phyloP scores from a whole-genome alignment of 2,888 invertebrate species.

The Anoncus sp. region DNA sequence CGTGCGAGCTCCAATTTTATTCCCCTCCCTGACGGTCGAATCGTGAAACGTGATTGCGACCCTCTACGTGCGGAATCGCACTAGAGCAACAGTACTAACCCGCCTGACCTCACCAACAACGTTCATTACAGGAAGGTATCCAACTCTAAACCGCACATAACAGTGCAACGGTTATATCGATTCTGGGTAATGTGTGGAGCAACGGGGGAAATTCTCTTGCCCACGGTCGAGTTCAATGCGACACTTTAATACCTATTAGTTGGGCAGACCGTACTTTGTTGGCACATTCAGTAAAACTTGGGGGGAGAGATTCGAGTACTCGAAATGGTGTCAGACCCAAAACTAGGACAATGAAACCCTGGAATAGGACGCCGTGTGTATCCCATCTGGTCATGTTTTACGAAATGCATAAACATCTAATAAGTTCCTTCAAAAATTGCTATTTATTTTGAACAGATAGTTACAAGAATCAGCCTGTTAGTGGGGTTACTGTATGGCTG shows the following conservation, averaged over 20 bases:
- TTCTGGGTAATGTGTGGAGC: constrained; percentile 4
- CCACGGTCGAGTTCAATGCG: constrained; percentile 64
- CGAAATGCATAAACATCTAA: not conserved
- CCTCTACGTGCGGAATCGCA: constrained; percentile 41
- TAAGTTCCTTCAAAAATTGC: not conserved
- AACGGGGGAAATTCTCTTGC: constrained; percentile 24
- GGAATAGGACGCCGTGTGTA: not conserved
- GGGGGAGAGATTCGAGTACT: not conserved
- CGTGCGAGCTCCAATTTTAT: constrained; percentile 6
- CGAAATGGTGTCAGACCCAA: not conserved
- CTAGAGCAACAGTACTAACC: constrained; percentile 11
- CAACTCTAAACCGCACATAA: constrained; percentile 37
- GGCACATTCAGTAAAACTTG: constrained; percentile 21
- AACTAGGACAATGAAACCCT: not conserved
- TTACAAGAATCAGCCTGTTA: too few relatives aligned
- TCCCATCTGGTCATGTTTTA: not conserved
- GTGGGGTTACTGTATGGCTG: too few relatives aligned
- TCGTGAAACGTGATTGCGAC: constrained; percentile 40
- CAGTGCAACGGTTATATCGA: constrained; percentile 40
- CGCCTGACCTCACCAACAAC: constrained; percentile 34
- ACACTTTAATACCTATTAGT: constrained; percentile 54
- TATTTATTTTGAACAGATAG: not conserved
- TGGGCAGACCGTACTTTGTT: constrained; percentile 9
- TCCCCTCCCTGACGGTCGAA: constrained; percentile 4
- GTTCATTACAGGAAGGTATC: constrained; percentile 43